A percentile compares a stretch with the other conserved stretches of the same genome.
Conservation (phyloP, 2,113 vertebrate genomes). For the Chinchilla lanigera region DNA sequence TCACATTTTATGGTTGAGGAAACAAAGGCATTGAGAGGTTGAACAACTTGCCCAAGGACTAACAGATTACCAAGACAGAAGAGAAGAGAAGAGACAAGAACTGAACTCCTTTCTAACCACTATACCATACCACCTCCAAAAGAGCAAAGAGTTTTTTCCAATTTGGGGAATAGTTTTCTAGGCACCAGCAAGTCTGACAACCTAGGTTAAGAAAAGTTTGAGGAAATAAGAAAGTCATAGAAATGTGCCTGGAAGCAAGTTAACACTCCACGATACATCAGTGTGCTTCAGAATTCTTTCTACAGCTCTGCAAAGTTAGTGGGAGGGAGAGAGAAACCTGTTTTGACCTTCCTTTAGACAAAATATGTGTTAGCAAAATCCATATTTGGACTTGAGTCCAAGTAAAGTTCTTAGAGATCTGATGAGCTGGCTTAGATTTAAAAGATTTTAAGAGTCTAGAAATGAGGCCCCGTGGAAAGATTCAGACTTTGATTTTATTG, state of each 20-base stretch:
- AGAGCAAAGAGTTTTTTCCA: neutral
- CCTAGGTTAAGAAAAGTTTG: constrained; percentile 28
- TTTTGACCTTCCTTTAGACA: constrained; percentile 38
- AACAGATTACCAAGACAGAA: neutral
- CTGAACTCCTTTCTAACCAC: neutral
- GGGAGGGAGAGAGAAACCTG: neutral
- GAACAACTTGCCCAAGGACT: neutral
- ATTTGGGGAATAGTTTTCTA: constrained; percentile 19
- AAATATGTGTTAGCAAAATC: constrained; percentile 61
- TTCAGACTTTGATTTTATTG: neutral
- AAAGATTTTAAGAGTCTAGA: constrained; percentile 59
- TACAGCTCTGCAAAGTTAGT: neutral
- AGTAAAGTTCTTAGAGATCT: constrained; percentile 15
- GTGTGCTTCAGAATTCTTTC: neutral
- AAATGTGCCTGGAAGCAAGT: constrained; percentile 14
- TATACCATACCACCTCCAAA: neutral
- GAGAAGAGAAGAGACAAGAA: neutral
- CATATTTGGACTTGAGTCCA: constrained; percentile 25
- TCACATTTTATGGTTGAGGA: constrained; percentile 47
- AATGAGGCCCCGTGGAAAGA: neutral
- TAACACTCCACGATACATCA: neutral
- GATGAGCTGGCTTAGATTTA: constrained; percentile 49
- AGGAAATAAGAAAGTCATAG: neutral
- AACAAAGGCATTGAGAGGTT: neutral
- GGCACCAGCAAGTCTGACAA: constrained; percentile 24